phyloP scores from a whole-genome alignment of 2,888 invertebrate species.

The Brenthis daphne region DNA sequence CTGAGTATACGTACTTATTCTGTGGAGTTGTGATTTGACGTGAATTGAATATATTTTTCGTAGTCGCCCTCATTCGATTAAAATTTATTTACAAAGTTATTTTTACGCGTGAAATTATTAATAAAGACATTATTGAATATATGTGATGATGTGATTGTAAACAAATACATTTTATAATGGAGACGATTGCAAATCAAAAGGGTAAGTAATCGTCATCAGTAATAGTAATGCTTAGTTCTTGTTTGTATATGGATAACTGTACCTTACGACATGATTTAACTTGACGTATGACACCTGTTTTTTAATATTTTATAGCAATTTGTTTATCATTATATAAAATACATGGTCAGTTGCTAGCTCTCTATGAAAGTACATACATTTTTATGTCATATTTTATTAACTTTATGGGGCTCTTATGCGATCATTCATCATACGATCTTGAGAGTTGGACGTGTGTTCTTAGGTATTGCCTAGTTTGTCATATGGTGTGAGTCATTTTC shows the following conservation, averaged over 20 bases:
- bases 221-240: slow-evolving; percentile 53
- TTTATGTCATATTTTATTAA: slow-evolving; percentile 18
- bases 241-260: slow-evolving; percentile 79
- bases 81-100: slow-evolving; percentile 40
- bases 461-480: slow-evolving; percentile 43
- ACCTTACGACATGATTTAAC: slow-evolving; percentile 63
- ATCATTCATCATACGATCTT: slow-evolving; percentile 25
- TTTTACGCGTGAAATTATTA: slow-evolving; percentile 11
- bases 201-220: slow-evolving; percentile 62
- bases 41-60: slow-evolving; percentile 45
- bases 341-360: slow-evolving; percentile 29
- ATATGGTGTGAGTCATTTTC: slow-evolving; percentile 70
- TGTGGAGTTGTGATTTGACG: slow-evolving; percentile 33
- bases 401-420: background rate
- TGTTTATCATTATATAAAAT: slow-evolving; percentile 35
- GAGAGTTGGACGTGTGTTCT: slow-evolving; percentile 42
- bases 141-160: slow-evolving; percentile 73
- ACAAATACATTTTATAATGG: slow-evolving; percentile 62
- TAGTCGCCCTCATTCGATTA: slow-evolving; percentile 55
- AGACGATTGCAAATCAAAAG: slow-evolving; percentile 74
- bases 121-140: slow-evolving; percentile 23
- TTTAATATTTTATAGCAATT: slow-evolving; percentile 41
- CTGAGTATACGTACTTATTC: background rate
- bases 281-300: slow-evolving; percentile 55
- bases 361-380: slow-evolving; percentile 26